Evolutionary conservation across 2,797 vertebrate species (phyloP), one percentile per base, ranked within the genome.

Genomic region (Rhinophrynus dorsalis): DNA sequence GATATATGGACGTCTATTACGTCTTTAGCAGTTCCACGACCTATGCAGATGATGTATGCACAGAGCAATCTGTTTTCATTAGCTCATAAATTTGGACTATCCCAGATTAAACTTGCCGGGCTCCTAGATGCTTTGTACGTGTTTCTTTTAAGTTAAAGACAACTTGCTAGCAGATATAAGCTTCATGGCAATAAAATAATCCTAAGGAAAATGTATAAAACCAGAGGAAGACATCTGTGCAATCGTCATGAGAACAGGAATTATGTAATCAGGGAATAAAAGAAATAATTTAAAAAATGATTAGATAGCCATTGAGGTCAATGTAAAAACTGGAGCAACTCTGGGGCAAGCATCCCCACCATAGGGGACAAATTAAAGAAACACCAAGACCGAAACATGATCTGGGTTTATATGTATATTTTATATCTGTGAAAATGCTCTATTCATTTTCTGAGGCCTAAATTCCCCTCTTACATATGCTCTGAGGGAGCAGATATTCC

Each of bases 101-200:
- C 47, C 45, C 32, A 21, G 6, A 4, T 12, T 27, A 44, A 60
- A 9, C 9, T 44, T 20, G 24, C 40, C 40, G 33, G 23, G 6
- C 24, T 45, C 18, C 13, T 27, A 42, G 29, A 30, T 8, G 42
- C 32, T 21, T 37, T n/a, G 24, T 7, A 17, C 37, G 2, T 24
- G 47, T n/a, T 63, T 48, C 20, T 21, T 63, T 35, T 50, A 20
- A 6, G n/a, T 18, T 48, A 26, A 11, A 63, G 60, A 18, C 12
- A 12, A 17, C 29, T 44, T 23, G 45, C 12, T 18, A 48, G 45
- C 6, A 12, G 45, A 48, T 48, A 13, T 26, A n/a, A 10, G 11
- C 26, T 38, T 23, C 42, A 50, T 35, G 20, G 64, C 35, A 67
- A 47, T 44, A 27, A 42, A 13, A 45, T 62, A 62, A 33, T 52